Percentiles rank a stretch among this genome's conserved stretches.
phyloP scores from a whole-genome alignment of 2,797 vertebrate genomes.

The Sciaenops ocellatus region DNA sequence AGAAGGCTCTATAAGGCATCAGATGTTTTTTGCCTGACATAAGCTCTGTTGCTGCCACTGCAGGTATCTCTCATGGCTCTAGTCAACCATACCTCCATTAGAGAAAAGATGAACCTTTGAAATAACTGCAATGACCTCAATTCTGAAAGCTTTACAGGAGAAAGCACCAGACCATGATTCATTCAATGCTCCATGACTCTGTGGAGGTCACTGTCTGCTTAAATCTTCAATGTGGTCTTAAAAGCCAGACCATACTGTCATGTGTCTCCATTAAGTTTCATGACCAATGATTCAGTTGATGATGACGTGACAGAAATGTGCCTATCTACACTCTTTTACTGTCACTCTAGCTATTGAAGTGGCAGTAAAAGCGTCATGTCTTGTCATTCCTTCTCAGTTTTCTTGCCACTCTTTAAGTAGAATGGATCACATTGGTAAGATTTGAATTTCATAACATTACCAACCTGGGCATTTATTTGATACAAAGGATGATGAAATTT shows the following conservation, averaged over 20 bases:
- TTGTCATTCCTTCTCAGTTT: neutral
- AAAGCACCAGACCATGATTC: constrained; percentile 61
- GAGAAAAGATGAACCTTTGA: constrained; percentile 59
- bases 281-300: constrained; percentile 40
- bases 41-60: constrained; percentile 41
- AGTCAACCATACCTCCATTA: constrained; percentile 62
- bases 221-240: constrained; percentile 45
- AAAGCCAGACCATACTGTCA: constrained; percentile 40
- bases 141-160: constrained; percentile 52
- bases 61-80: constrained; percentile 46
- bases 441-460: neutral
- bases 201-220: constrained; percentile 54
- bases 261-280: constrained; percentile 51
- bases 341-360: neutral
- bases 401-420: neutral
- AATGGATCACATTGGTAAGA: neutral
- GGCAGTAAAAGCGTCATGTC: neutral
- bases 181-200: constrained; percentile 45
- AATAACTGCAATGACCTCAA: constrained; percentile 62
- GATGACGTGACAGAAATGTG: constrained; percentile 47
- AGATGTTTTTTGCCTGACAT: constrained; percentile 30
- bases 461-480: neutral
- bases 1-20: constrained; percentile 25
- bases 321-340: constrained; percentile 5
- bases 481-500: neutral